These are phyloP conservation scores for Heliconius hermathena DNA, from an alignment of 1,140 invertebrate species.

Conservation along the genomic window DNA sequence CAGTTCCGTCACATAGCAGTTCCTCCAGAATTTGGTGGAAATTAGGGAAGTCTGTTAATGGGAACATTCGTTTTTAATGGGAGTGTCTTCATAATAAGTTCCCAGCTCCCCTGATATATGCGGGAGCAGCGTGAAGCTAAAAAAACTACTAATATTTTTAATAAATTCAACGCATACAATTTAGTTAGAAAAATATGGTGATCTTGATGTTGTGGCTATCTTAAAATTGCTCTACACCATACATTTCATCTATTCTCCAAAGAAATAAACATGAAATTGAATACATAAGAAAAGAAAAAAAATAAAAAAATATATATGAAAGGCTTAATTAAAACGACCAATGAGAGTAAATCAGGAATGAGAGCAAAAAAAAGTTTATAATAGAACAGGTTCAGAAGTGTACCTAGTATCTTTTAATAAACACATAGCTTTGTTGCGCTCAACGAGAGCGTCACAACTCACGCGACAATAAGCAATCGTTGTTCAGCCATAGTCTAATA, in stretches of 20 bases:
- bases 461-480: constrained; percentile 9
- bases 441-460: constrained; percentile 8
- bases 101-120: no score
- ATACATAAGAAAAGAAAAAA: background rate
- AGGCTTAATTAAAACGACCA: background rate
- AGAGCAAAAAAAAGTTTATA: background rate
- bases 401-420: background rate
- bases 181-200: no score
- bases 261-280: background rate
- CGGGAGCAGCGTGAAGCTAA: no score
- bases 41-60: no score
- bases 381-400: background rate
- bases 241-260: background rate
- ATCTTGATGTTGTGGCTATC: no score
- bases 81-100: no score
- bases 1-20: no score
- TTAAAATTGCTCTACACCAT: no score
- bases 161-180: no score
- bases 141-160: no score
- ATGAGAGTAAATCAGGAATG: background rate
- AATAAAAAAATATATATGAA: background rate
- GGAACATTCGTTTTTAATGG: no score
- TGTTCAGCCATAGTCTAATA: constrained; percentile 5
- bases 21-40: no score
- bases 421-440: constrained; percentile 8